These are phyloP conservation scores for Cryptoprocta ferox DNA, from an alignment of 2,797 vertebrate genomes.

Conservation along the genomic window DNA sequence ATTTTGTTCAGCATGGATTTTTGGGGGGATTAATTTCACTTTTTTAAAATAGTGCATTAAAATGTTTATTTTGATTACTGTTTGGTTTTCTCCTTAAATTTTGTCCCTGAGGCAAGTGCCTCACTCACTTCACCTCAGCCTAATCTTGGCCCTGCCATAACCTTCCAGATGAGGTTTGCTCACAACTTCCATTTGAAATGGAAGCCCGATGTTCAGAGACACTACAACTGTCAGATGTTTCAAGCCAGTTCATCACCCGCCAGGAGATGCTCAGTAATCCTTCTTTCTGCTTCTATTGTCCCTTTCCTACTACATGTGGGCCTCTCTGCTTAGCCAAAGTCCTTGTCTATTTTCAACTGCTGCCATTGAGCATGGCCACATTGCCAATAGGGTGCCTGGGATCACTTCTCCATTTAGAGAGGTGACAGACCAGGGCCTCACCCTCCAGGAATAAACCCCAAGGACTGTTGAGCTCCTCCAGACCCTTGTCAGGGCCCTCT, in stretches of 20 bases:
- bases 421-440: slow-evolving; percentile 56
- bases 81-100: neutral
- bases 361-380: slow-evolving; percentile 8
- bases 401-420: slow-evolving; percentile 51
- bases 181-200: slow-evolving; percentile 39
- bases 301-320: neutral
- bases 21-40: slow-evolving; percentile 16
- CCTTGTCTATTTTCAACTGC: slow-evolving; percentile 32
- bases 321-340: neutral
- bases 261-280: slow-evolving; percentile 1
- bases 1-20: slow-evolving; percentile 7
- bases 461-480: slow-evolving; percentile 64
- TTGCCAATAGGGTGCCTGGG: slow-evolving; percentile 31
- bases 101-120: neutral
- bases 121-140: neutral
- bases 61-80: neutral
- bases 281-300: neutral
- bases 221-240: neutral
- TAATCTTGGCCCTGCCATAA: neutral
- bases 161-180: slow-evolving; percentile 7
- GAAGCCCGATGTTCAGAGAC: slow-evolving; percentile 32
- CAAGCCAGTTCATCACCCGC: neutral
- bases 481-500: slow-evolving; percentile 44
- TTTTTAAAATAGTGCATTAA: neutral
- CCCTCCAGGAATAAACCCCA: slow-evolving; percentile 52